Base-by-base conservation (phyloP, 2,888 invertebrate genomes). In the Melanargia galathea region DNA sequence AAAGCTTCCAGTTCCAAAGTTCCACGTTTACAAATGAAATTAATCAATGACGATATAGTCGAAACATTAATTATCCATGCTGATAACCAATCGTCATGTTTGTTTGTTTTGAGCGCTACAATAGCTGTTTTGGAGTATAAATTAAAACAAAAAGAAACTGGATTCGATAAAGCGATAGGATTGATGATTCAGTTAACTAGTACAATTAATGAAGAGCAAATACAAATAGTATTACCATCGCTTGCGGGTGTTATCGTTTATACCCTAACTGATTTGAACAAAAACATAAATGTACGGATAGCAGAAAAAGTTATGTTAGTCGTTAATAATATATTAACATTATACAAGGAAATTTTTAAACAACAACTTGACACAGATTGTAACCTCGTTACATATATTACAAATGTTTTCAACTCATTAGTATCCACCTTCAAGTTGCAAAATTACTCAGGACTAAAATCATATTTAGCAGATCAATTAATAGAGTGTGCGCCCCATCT, bases 81-180 rank as follows among this genome's bases (percentile, higher is more conserved):
- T 5, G 43, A 59, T 11, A 60, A 48, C 24, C 46, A 64, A 49
- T 60, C 71, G 3, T 67, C 60, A 38, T 71, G 69, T 59, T 71
- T 71, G 30, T 81, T 84, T 48, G 71, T 73, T 26, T 62, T 85
- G 7, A 77, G 72, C 59, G 74, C 79, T 1, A 60, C 73, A 48
- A 65, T 83, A 7, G 72, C 71, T 24, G 61, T 84, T 13, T 67
- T 84, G 22, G 81, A 79, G 40, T 65, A 75, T 16, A 78, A 75
- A 66, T 57, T 82, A 46, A 5, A 68, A 66, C 20, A 70, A 5
- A 70, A 68, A 40, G 67, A 52, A 40, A n/a, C 18, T 10, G 16
- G 46, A 26, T 55, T 58, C n/a, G 30, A 40, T 10, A 56, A 61
- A 20, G 67, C 65, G 30, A 16, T 49, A 24, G 40, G 59, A 46